phyloP scores from a whole-genome alignment of 2,797 vertebrate genomes.

The Paramormyrops hopkinsi region DNA sequence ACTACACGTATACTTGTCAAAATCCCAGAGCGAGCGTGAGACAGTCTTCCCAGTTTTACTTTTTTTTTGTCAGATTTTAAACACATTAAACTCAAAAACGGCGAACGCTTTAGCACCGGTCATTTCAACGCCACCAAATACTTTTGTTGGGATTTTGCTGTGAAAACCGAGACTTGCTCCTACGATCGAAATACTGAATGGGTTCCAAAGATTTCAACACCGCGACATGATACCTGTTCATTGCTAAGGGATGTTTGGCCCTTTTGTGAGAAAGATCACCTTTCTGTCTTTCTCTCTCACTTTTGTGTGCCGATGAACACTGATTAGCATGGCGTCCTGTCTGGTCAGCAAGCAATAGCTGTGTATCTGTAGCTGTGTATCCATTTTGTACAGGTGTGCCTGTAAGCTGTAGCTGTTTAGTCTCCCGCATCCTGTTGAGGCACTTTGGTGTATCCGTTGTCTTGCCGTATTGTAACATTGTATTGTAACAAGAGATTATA shows the following conservation, averaged over 20 bases:
- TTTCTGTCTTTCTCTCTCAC: background rate
- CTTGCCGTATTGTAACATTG: background rate
- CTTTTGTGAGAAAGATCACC: background rate
- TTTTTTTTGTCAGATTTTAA: background rate
- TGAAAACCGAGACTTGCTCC: background rate
- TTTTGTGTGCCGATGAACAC: background rate
- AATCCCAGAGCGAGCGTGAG: background rate
- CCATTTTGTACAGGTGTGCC: background rate
- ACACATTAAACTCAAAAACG: background rate
- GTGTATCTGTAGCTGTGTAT: background rate
- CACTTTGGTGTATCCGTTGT: background rate
- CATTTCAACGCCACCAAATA: background rate
- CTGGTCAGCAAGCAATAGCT: background rate
- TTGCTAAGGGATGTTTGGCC: background rate
- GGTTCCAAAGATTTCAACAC: background rate
- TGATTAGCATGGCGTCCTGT: background rate
- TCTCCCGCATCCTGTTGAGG: background rate
- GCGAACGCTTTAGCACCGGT: background rate
- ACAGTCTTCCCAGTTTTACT: background rate
- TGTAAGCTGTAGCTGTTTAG: background rate
- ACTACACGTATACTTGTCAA: background rate
- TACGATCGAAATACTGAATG: background rate
- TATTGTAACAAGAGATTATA: slow-evolving; percentile 2
- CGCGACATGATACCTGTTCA: background rate
- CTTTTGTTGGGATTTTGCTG: background rate